Conservation (phyloP, 1,140 invertebrate species). For the Subanguina moxae region DNA sequence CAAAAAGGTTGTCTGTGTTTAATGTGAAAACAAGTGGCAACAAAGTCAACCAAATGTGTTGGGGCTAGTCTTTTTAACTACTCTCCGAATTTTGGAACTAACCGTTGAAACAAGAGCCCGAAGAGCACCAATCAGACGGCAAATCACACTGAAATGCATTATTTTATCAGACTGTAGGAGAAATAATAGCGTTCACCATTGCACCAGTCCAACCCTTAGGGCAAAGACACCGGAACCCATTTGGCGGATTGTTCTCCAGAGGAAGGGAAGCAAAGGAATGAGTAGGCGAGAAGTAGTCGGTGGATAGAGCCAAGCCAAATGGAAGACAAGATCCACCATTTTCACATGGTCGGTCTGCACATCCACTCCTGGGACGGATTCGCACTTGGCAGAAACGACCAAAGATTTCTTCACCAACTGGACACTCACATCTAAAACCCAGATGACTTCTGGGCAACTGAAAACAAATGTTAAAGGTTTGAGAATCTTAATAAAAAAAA, state of each 20-base stretch:
- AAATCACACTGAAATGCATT: background rate
- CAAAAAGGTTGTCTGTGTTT: too few relatives aligned
- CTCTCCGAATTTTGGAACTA: background rate
- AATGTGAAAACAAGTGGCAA: too few relatives aligned
- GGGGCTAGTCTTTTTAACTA: too few relatives aligned
- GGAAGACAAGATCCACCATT: slow-evolving; percentile 28
- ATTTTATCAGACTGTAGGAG: slow-evolving; percentile 22
- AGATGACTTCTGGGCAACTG: slow-evolving; percentile 6
- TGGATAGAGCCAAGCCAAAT: background rate
- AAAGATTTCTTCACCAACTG: slow-evolving; percentile 8
- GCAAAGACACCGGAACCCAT: slow-evolving; percentile 24
- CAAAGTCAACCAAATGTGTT: too few relatives aligned
- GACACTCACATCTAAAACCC: slow-evolving; percentile 29
- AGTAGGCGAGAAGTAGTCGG: slow-evolving; percentile 2
- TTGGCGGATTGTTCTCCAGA: background rate
- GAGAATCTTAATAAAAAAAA: background rate
- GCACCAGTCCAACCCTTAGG: slow-evolving; percentile 21
- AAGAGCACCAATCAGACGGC: slow-evolving; percentile 5
- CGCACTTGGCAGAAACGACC: slow-evolving; percentile 29
- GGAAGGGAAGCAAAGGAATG: background rate
- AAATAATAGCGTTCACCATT: slow-evolving; percentile 10
- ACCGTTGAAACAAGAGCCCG: background rate
- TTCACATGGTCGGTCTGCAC: slow-evolving; percentile 24
- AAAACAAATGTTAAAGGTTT: slow-evolving; percentile 1
- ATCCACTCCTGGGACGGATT: slow-evolving; percentile 10